Percentiles rank a stretch among this genome's conserved stretches.
These are phyloP conservation scores for Umimayanthus kanabou DNA, from an alignment of 92 coral and sea anemone species.

Conservation along the genomic window DNA sequence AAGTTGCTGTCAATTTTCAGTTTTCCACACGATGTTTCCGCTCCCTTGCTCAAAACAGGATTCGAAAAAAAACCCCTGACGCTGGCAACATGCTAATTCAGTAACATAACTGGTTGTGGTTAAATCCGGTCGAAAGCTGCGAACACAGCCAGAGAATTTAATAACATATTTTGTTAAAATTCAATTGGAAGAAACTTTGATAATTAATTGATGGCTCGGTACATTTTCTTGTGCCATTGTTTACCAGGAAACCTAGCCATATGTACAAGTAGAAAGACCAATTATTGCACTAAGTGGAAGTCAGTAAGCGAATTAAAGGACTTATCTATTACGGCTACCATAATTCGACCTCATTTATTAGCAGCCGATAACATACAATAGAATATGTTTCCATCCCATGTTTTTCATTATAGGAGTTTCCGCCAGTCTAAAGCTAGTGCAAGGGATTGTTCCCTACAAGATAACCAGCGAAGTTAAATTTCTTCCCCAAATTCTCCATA, in stretches of 20 bases:
- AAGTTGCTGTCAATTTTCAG: neutral
- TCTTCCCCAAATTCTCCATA: neutral
- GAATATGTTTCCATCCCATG: neutral
- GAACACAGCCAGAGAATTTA: slow-evolving; percentile 5
- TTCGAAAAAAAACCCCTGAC: neutral
- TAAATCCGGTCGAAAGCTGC: slow-evolving; percentile 14
- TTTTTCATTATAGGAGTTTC: neutral
- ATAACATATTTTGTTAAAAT: slow-evolving; percentile 16
- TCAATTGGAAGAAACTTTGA: slow-evolving; percentile 13
- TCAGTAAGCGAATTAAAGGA: slow-evolving; percentile 7
- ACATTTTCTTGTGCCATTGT: neutral
- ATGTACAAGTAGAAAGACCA: neutral
- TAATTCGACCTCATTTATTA: neutral
- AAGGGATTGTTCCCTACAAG: neutral
- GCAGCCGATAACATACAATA: slow-evolving; percentile 11
- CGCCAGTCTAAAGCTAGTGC: neutral
- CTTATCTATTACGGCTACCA: neutral
- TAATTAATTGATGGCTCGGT: slow-evolving; percentile 2
- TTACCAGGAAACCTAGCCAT: slow-evolving; percentile 1
- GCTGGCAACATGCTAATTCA: slow-evolving; percentile 10
- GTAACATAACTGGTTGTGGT: neutral
- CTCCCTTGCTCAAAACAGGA: neutral
- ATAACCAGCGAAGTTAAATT: neutral
- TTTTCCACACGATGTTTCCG: neutral
- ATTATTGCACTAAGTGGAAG: neutral